Percentiles rank a stretch among this genome's conserved stretches.
Evolutionary conservation across 2,888 invertebrate species (phyloP).

Genomic region (Chrysolina haemoptera): DNA sequence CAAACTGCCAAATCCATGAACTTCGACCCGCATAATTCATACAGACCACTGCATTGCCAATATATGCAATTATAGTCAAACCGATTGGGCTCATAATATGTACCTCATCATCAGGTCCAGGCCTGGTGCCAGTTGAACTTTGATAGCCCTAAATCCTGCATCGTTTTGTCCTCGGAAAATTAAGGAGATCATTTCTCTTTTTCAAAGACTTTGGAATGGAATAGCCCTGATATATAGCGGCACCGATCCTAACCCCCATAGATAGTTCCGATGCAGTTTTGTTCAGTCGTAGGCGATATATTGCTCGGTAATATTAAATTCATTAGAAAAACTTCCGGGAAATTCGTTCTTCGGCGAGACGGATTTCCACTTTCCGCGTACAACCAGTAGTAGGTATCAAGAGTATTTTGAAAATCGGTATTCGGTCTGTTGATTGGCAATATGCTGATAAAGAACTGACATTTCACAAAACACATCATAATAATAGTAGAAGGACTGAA

Average conservation of each 20-base stretch:
- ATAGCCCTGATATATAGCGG: conserved; percentile 59
- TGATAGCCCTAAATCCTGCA: conserved; percentile 60
- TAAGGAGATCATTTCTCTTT: conserved; percentile 67
- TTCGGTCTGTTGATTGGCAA: too few species aligned
- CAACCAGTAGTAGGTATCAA: too few species aligned
- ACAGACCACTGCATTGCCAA: conserved; percentile 18
- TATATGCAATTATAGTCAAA: conserved; percentile 44
- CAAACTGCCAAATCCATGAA: too few species aligned
- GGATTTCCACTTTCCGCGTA: too few species aligned
- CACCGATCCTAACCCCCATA: conserved; percentile 40
- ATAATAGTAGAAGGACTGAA: too few species aligned
- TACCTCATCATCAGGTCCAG: conserved; percentile 58
- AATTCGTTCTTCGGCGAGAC: background rate
- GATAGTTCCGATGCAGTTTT: conserved; percentile 31
- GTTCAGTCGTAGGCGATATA: conserved; percentile 24
- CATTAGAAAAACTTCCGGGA: background rate
- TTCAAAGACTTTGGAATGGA: conserved; percentile 64
- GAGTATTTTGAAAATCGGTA: too few species aligned
- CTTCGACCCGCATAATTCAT: background rate
- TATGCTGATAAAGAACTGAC: too few species aligned
- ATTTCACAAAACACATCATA: too few species aligned
- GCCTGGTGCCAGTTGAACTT: conserved; percentile 67
- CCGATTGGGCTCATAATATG: conserved; percentile 51
- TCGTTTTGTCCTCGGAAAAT: conserved; percentile 66
- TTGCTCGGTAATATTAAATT: conserved; percentile 21